Conservation (phyloP, 1,140 invertebrate genomes). For the Drosophila tani region DNA sequence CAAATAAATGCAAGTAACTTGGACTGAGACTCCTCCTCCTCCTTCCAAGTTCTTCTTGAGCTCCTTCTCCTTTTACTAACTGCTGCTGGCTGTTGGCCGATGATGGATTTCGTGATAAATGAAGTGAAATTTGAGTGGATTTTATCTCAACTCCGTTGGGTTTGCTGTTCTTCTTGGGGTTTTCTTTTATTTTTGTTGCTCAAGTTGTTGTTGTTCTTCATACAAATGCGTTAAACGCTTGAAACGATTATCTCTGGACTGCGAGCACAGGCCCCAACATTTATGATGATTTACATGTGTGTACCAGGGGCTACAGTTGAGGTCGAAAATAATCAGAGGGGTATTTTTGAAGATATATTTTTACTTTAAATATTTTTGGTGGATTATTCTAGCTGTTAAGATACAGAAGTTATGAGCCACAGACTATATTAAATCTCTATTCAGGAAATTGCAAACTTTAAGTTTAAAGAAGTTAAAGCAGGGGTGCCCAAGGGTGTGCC, state of each 20-base stretch:
- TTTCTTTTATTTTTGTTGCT: neutral
- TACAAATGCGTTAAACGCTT: conserved; percentile 52
- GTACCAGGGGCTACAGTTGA: conserved; percentile 6
- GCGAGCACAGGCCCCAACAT: conserved; percentile 2
- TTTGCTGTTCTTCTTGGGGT: conserved; percentile 8
- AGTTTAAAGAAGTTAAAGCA: neutral
- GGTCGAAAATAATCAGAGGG: neutral
- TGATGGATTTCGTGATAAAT: conserved; percentile 65
- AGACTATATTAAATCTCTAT: neutral
- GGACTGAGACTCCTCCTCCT: neutral
- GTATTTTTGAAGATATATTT: neutral
- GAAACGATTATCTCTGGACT: conserved; percentile 41
- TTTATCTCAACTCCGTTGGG: conserved; percentile 24
- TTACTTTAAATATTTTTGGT: neutral
- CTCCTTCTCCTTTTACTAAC: conserved; percentile 27
- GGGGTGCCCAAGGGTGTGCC: neutral
- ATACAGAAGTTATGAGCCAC: neutral
- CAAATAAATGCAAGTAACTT: conserved; percentile 56
- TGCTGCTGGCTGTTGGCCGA: conserved; percentile 37
- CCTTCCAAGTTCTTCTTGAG: neutral
- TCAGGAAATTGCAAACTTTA: too few species aligned
- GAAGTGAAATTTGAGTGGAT: conserved; percentile 64
- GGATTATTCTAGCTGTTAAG: neutral
- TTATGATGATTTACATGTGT: conserved; percentile 39
- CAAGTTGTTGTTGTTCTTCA: neutral